Evolutionary conservation across 2,113 vertebrate species (phyloP).

Genomic region (Myotis davidii): DNA sequence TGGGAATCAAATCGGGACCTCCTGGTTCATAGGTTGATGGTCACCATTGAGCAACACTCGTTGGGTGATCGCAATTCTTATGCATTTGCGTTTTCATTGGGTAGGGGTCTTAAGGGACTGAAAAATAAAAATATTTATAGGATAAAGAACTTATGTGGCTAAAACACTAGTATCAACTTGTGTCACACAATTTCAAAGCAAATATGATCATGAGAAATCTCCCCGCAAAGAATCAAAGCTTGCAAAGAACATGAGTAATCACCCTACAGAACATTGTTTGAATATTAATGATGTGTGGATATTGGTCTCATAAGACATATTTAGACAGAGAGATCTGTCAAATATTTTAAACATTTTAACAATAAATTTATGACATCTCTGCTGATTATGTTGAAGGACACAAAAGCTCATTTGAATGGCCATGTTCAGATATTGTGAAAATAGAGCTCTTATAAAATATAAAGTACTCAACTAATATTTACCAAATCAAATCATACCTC

Average conservation of each 20-base stretch:
- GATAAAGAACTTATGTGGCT: neutral
- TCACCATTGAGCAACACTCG: no score
- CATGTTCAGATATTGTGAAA: neutral
- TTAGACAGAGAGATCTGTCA: neutral
- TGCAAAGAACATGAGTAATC: neutral
- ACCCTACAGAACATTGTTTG: neutral
- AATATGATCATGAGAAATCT: neutral
- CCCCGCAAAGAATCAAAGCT: neutral
- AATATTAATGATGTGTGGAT: neutral
- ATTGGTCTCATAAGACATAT: neutral
- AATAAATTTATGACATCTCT: neutral
- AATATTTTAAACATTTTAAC: neutral
- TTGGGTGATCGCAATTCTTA: neutral
- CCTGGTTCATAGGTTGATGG: no score
- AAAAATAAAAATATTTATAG: neutral
- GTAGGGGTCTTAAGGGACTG: neutral
- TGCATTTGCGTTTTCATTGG: neutral
- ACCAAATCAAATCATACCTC: neutral
- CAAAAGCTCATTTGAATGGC: neutral
- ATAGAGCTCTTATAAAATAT: neutral
- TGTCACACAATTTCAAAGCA: neutral
- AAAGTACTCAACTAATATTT: neutral
- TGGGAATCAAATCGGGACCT: no score
- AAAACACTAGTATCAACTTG: neutral
- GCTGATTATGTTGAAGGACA: neutral